A percentile compares a stretch with the other conserved stretches of the same genome.
phyloP scores from a whole-genome alignment of 2,113 vertebrate species.

The Lophius piscatorius region DNA sequence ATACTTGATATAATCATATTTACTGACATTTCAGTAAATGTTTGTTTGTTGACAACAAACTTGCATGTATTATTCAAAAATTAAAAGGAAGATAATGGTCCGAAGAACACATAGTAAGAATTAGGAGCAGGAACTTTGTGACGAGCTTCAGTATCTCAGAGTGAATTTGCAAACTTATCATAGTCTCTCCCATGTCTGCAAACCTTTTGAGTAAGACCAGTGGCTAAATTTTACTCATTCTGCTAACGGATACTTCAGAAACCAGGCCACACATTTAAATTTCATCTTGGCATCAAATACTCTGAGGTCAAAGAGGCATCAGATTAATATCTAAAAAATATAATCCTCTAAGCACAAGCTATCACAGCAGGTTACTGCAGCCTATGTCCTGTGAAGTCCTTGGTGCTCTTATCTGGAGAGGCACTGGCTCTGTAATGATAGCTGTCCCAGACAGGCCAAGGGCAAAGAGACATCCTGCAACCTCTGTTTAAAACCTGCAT shows the following conservation, averaged over 20 bases:
- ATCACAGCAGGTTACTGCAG: conserved; percentile 43
- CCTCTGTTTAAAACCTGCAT: conserved; percentile 28
- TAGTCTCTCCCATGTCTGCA: not conserved
- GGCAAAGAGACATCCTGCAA: conserved; percentile 40
- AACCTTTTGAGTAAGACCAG: conserved; percentile 14
- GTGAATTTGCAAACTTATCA: conserved; percentile 19
- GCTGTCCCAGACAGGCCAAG: conserved; percentile 61
- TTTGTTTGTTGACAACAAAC: too few species aligned
- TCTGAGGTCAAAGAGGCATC: conserved; percentile 55
- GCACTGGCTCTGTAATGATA: conserved; percentile 58
- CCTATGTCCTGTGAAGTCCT: conserved; percentile 38
- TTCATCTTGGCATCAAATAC: conserved; percentile 39
- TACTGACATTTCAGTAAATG: too few species aligned
- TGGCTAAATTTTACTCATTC: conserved; percentile 21
- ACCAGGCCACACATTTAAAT: conserved; percentile 52
- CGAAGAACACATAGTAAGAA: too few species aligned
- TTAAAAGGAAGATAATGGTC: too few species aligned
- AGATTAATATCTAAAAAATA: conserved; percentile 64
- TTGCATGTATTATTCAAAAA: too few species aligned
- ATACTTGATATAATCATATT: too few species aligned
- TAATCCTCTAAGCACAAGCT: conserved; percentile 58
- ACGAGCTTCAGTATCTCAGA: too few species aligned
- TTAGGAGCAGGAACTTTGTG: too few species aligned
- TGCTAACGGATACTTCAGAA: conserved; percentile 28
- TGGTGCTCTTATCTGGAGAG: conserved; percentile 62